Conservation (phyloP, 2,113 vertebrate species). For the Xenopus borealis region DNA sequence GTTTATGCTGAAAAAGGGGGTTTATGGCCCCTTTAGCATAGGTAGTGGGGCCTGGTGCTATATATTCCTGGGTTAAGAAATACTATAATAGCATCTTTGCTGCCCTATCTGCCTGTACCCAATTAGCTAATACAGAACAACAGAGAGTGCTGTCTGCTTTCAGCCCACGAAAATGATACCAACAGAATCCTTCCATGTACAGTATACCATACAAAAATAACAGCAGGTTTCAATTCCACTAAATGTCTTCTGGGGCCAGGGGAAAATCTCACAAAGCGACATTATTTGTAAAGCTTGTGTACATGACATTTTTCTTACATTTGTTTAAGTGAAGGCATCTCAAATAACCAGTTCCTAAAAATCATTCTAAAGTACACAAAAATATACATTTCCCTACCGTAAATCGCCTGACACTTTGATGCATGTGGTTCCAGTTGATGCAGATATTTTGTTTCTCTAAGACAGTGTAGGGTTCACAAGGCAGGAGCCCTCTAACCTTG, state of each 20-base stretch:
- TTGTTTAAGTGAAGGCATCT: slow-evolving; percentile 24
- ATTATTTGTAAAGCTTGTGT: neutral
- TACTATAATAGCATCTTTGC: too few relatives aligned
- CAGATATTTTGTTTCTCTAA: slow-evolving; percentile 41
- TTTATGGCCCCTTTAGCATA: too few relatives aligned
- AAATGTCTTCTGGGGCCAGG: slow-evolving; percentile 1
- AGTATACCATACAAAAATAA: neutral
- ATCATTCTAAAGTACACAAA: slow-evolving; percentile 15
- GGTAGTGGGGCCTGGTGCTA: too few relatives aligned
- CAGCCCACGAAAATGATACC: neutral
- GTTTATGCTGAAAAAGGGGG: too few relatives aligned
- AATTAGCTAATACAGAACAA: neutral
- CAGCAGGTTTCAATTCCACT: slow-evolving; percentile 3
- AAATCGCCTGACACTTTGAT: slow-evolving; percentile 41
- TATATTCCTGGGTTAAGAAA: too few relatives aligned
- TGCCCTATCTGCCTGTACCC: too few relatives aligned
- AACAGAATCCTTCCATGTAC: neutral
- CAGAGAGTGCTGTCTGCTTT: neutral
- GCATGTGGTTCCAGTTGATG: slow-evolving; percentile 36
- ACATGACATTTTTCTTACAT: slow-evolving; percentile 6
- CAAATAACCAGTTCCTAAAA: slow-evolving; percentile 32
- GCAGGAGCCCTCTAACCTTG: slow-evolving; percentile 37
- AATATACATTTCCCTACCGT: slow-evolving; percentile 27
- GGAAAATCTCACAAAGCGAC: slow-evolving; percentile 5
- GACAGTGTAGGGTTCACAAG: slow-evolving; percentile 32